A percentile compares a stretch with the other conserved stretches of the same genome.
Conservation (phyloP, 2,888 invertebrate genomes). For the Pseudococcus jackbeardsleyi region DNA sequence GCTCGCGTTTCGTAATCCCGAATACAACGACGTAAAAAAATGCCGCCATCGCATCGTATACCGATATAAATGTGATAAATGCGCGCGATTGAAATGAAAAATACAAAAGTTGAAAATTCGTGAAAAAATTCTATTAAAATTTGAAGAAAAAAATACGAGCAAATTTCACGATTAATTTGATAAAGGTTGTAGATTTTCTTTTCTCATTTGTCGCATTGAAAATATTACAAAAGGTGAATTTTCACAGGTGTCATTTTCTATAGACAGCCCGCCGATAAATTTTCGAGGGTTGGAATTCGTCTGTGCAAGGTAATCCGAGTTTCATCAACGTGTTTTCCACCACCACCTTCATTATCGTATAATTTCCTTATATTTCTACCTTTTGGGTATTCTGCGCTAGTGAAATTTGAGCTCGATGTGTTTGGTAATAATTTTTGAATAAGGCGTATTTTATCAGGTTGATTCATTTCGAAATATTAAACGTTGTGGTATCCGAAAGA, state of each 20-base stretch:
- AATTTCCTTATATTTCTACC: not conserved
- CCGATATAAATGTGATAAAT: too few relatives aligned
- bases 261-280: not conserved
- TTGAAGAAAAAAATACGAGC: not conserved
- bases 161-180: slow-evolving; percentile 8
- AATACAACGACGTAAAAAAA: not conserved
- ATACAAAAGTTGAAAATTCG: too few relatives aligned
- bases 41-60: not conserved
- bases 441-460: too few relatives aligned
- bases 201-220: not conserved
- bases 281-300: not conserved
- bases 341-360: not conserved
- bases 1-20: not conserved
- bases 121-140: too few relatives aligned
- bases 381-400: not conserved
- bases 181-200: not conserved
- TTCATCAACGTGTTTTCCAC: not conserved
- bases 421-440: too few relatives aligned
- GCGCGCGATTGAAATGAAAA: too few relatives aligned
- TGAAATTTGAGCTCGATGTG: too few relatives aligned
- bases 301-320: not conserved
- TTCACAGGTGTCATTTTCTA: not conserved
- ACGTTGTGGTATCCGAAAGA: too few relatives aligned
- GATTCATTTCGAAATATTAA: too few relatives aligned
- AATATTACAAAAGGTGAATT: not conserved